phyloP scores from a whole-genome alignment of 1,140 invertebrate genomes.

The Drosophila mojavensis region DNA sequence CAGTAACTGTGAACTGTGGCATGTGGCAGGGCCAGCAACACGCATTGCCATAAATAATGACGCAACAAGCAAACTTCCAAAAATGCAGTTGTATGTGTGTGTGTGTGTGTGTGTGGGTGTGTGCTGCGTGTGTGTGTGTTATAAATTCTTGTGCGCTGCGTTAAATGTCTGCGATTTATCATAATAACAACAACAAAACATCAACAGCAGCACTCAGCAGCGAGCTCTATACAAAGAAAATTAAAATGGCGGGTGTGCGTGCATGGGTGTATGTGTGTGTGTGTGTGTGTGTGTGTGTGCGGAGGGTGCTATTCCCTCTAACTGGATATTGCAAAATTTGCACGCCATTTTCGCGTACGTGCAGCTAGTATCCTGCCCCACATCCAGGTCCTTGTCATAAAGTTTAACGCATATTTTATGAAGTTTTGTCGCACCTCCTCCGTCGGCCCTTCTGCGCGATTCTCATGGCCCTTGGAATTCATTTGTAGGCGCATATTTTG shows the following conservation, averaged over 20 bases:
- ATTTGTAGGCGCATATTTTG: constrained; percentile 57
- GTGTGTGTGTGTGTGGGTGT: constrained; percentile 8
- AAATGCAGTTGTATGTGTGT: constrained; percentile 32
- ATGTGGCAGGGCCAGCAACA: constrained; percentile 6
- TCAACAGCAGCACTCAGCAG: constrained; percentile 42
- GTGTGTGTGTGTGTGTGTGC: not conserved
- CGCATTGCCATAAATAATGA: constrained; percentile 42
- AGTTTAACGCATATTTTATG: constrained; percentile 61
- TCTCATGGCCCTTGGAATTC: constrained; percentile 16
- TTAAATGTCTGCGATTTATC: constrained; percentile 60
- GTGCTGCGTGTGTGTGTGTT: constrained; percentile 20
- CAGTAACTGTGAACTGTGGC: constrained; percentile 4
- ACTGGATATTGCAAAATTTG: constrained; percentile 50
- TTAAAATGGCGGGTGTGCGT: constrained; percentile 45
- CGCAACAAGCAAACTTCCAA: constrained; percentile 47
- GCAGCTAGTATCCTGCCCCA: constrained; percentile 7
- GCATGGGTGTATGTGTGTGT: constrained; percentile 11
- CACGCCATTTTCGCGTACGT: constrained; percentile 56
- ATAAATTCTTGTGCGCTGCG: constrained; percentile 55
- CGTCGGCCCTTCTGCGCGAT: not conserved
- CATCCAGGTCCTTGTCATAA: constrained; percentile 48
- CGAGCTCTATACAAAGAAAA: constrained; percentile 45
- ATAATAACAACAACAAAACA: constrained; percentile 57
- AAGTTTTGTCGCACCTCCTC: constrained; percentile 35
- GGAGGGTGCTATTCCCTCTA: not conserved